These are phyloP conservation scores for Tridacna crocea DNA, from an alignment of 2,888 invertebrate species.

Conservation along the genomic window DNA sequence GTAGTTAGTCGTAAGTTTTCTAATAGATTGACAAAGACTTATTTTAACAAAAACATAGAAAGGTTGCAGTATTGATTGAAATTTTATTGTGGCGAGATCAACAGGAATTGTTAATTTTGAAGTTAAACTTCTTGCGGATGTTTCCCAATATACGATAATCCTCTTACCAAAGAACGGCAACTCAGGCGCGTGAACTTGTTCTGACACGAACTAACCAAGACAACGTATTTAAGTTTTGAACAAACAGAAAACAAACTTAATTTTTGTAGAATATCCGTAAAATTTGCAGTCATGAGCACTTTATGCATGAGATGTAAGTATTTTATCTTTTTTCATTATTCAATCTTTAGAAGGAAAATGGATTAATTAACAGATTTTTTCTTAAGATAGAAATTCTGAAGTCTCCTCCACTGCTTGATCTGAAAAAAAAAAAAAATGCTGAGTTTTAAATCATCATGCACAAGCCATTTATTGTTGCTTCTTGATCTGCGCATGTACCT, in stretches of 20 bases:
- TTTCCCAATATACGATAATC: neutral
- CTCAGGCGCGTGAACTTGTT: conserved; percentile 44
- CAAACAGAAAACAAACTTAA: neutral
- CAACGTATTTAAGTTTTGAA: conserved; percentile 2
- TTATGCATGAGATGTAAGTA: conserved; percentile 51
- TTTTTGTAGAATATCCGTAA: neutral
- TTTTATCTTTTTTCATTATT: neutral
- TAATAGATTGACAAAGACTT: no score
- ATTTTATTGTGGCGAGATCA: neutral
- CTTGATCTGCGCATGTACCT: no score
- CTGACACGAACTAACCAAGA: conserved; percentile 35
- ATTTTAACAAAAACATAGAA: no score
- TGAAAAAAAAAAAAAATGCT: no score
- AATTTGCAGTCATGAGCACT: conserved; percentile 32
- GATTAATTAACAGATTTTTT: neutral
- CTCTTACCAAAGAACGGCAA: conserved; percentile 7
- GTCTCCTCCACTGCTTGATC: no score
- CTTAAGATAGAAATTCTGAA: neutral
- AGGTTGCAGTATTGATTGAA: no score
- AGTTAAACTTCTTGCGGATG: no score
- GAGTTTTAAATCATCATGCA: no score
- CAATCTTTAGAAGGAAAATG: no score
- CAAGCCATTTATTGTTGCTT: no score
- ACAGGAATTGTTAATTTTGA: neutral
- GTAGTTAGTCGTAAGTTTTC: no score